Percentiles rank a stretch among this genome's conserved stretches.
Conservation (phyloP, 2,113 vertebrate species). For the Rousettus leschenaultii region DNA sequence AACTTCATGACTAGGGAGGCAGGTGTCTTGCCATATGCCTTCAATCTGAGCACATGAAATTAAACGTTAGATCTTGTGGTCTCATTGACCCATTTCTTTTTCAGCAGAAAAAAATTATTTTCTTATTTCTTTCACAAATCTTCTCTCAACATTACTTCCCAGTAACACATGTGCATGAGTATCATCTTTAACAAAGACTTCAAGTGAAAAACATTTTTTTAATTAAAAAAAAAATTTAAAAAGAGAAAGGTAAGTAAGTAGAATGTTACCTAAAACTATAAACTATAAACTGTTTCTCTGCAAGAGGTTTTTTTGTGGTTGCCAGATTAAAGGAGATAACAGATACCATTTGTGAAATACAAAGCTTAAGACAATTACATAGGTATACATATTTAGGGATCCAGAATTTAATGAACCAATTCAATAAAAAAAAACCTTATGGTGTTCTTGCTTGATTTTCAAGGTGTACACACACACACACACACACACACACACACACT, state of each 20-base stretch:
- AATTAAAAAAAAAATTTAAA: background rate
- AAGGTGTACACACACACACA: background rate
- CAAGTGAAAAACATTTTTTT: background rate
- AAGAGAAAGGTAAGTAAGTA: constrained; percentile 36
- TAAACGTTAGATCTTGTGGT: constrained; percentile 18
- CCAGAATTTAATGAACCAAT: constrained; percentile 13
- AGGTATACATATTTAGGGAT: background rate
- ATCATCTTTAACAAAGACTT: constrained; percentile 38
- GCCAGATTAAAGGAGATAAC: constrained; percentile 49
- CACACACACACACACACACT: no score
- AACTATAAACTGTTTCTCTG: constrained; percentile 29
- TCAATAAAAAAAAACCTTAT: background rate
- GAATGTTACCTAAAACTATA: constrained; percentile 19
- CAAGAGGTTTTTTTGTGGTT: constrained; percentile 60
- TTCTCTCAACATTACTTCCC: constrained; percentile 45
- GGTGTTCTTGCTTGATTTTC: constrained; percentile 6
- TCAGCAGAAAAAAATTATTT: constrained; percentile 30
- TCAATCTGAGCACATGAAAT: background rate
- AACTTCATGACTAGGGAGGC: background rate
- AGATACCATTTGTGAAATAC: constrained; percentile 17
- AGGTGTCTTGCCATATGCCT: background rate
- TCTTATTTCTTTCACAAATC: constrained; percentile 37
- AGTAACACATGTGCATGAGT: constrained; percentile 46
- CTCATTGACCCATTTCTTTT: constrained; percentile 42
- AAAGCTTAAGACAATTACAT: background rate